Conservation (phyloP, 2,113 vertebrate genomes). For the Apteryx owenii region DNA sequence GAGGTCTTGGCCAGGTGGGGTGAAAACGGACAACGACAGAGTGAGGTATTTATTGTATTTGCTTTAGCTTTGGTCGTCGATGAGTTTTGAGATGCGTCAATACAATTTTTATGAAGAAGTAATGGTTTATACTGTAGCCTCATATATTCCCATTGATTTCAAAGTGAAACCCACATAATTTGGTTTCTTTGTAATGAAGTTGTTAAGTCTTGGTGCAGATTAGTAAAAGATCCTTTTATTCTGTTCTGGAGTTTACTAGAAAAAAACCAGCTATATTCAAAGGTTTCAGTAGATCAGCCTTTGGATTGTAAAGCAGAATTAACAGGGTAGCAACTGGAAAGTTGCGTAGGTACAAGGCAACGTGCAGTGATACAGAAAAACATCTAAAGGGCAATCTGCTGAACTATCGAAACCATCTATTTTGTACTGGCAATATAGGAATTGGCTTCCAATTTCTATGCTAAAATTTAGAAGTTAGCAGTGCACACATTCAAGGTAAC, state of each 20-base stretch:
- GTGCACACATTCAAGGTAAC: not conserved
- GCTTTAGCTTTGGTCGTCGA: not conserved
- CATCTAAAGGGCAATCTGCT: not conserved
- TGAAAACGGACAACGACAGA: not conserved
- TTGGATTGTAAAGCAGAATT: not conserved
- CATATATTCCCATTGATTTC: not conserved
- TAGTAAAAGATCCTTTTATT: not conserved
- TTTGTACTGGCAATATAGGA: no score
- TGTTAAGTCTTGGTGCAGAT: not conserved
- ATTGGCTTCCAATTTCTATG: not conserved
- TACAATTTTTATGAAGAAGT: not conserved
- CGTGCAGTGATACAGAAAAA: not conserved
- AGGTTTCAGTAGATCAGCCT: not conserved
- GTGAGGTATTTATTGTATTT: not conserved
- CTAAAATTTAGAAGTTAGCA: not conserved
- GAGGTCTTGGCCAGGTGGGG: not conserved
- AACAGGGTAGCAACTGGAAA: not conserved
- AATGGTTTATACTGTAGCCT: not conserved
- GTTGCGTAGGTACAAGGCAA: not conserved
- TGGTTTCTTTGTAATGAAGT: not conserved
- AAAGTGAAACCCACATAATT: not conserved
- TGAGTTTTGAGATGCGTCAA: not conserved
- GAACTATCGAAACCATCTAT: no score
- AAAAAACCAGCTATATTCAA: not conserved
- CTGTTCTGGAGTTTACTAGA: not conserved